phyloP scores from a whole-genome alignment of 2,888 invertebrate species.

The Bembecia ichneumoniformis region DNA sequence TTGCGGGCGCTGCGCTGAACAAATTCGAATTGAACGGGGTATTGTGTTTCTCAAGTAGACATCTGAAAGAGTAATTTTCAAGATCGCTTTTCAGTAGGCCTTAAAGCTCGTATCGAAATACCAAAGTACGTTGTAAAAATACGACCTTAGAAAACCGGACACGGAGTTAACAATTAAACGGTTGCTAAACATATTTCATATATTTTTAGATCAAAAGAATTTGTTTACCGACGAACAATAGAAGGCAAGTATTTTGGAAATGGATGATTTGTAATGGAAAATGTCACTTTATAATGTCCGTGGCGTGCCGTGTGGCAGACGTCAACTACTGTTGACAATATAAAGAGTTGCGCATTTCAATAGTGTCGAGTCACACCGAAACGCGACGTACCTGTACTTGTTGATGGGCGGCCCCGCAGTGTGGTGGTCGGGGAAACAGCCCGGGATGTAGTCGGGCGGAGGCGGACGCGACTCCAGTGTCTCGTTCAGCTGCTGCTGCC shows the following conservation, averaged over 20 bases:
- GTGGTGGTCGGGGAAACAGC: conserved; percentile 86
- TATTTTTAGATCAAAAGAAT: neutral
- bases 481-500: conserved; percentile 87
- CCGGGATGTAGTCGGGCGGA: conserved; percentile 89
- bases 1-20: conserved; percentile 80
- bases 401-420: conserved; percentile 87
- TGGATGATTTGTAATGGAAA: no score
- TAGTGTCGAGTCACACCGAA: no score
- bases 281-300: no score
- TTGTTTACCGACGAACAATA: no score
- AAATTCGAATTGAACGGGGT: conserved; percentile 89
- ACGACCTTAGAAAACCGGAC: neutral
- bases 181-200: neutral
- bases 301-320: no score
- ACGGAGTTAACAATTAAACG: no score
- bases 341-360: no score
- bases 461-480: conserved; percentile 85
- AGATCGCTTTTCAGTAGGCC: neutral
- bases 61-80: conserved; percentile 66
- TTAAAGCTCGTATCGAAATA: neutral
- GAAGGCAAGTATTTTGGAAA: no score
- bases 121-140: neutral
- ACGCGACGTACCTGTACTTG: conserved; percentile 82
- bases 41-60: conserved; percentile 91
- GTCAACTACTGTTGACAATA: no score